These are phyloP conservation scores for Rutpela maculata DNA, from an alignment of 2,888 invertebrate genomes.

Conservation along the genomic window DNA sequence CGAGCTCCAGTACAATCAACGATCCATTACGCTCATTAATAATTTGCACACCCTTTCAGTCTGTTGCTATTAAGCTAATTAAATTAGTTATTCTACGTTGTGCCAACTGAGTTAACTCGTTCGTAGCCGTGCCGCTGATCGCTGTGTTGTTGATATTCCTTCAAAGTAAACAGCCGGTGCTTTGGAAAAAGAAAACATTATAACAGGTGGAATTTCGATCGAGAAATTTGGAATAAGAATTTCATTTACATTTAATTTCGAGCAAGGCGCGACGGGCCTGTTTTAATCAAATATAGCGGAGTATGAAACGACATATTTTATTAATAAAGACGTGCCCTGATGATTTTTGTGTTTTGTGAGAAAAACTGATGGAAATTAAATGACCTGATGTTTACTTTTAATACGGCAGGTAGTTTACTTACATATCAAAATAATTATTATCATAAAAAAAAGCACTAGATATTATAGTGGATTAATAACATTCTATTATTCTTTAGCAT, in stretches of 20 bases:
- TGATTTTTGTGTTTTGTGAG: neutral
- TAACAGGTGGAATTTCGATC: slow-evolving; percentile 30
- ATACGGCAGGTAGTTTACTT: too few relatives aligned
- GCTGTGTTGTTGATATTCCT: slow-evolving; percentile 30
- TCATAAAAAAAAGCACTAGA: too few relatives aligned
- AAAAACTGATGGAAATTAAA: neutral
- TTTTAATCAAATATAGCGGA: neutral
- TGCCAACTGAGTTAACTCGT: slow-evolving; percentile 53
- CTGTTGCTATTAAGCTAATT: slow-evolving; percentile 66
- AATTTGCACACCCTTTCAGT: slow-evolving; percentile 68
- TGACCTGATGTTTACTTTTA: too few relatives aligned
- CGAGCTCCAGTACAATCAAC: slow-evolving; percentile 59
- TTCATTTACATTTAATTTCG: slow-evolving; percentile 13
- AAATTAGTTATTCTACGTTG: slow-evolving; percentile 66
- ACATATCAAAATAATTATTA: too few relatives aligned
- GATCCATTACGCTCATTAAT: slow-evolving; percentile 66
- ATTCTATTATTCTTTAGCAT: too few relatives aligned
- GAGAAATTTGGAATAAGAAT: neutral
- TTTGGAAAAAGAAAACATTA: slow-evolving; percentile 40
- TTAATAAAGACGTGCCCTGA: neutral
- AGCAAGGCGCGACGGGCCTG: neutral
- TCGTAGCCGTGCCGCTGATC: slow-evolving; percentile 16
- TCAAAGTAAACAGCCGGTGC: slow-evolving; percentile 24
- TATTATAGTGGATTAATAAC: too few relatives aligned
- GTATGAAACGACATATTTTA: neutral